These are phyloP conservation scores for Tetrao urogallus DNA, from an alignment of 2,113 vertebrate genomes.

Conservation along the genomic window DNA sequence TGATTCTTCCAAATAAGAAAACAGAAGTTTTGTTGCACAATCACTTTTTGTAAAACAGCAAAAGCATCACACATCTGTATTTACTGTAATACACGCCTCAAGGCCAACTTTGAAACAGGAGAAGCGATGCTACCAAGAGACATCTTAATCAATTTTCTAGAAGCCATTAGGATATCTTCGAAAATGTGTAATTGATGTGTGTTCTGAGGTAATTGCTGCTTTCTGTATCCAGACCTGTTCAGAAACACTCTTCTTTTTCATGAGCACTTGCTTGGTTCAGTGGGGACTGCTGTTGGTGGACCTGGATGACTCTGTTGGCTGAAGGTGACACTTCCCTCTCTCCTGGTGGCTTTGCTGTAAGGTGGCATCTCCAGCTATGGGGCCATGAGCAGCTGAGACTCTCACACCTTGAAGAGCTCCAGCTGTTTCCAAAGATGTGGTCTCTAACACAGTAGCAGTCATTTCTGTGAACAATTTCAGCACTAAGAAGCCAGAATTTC, in stretches of 20 bases:
- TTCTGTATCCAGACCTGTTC: neutral
- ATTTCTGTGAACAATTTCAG: neutral
- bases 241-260: neutral
- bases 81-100: neutral
- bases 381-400: neutral
- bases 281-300: neutral
- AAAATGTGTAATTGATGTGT: neutral
- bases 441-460: neutral
- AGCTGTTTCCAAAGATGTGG: neutral
- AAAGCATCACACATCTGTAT: neutral
- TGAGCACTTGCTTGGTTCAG: neutral
- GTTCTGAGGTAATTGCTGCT: neutral
- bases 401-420: neutral
- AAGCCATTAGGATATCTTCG: conserved; percentile 7
- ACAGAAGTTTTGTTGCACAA: conserved; percentile 9
- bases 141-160: conserved; percentile 32
- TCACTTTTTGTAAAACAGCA: neutral
- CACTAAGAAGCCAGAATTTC: neutral
- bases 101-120: neutral
- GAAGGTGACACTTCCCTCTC: neutral
- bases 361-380: neutral
- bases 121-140: conserved; percentile 1
- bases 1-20: neutral
- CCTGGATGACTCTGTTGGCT: neutral
- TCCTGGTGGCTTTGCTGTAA: neutral